phyloP scores from a whole-genome alignment of 1,140 invertebrate genomes.

The Euura saliciscinereae region DNA sequence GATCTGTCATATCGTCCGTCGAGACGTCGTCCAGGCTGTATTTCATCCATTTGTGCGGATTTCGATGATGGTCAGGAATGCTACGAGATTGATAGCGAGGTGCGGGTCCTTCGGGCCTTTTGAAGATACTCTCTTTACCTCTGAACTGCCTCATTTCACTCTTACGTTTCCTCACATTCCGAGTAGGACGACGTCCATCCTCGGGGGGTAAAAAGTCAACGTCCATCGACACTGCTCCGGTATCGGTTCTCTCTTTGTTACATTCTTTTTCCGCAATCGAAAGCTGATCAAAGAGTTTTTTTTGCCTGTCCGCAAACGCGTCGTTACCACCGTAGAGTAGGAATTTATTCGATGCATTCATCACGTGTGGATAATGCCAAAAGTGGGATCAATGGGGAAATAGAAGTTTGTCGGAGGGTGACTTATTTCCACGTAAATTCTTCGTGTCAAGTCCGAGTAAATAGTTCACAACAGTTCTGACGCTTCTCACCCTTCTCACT shows the following conservation, averaged over 20 bases:
- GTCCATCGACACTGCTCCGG: constrained; percentile 22
- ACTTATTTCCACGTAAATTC: too few species aligned
- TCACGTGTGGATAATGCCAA: constrained; percentile 1
- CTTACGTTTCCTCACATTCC: constrained; percentile 22
- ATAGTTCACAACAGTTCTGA: too few species aligned
- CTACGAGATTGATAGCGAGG: constrained; percentile 59
- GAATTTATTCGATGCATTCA: constrained; percentile 31
- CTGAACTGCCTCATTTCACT: constrained; percentile 65
- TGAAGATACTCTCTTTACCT: constrained; percentile 79
- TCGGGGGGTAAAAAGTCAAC: constrained; percentile 23
- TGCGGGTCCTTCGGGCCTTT: constrained; percentile 69
- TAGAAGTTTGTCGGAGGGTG: too few species aligned
- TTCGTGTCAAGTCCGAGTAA: too few species aligned
- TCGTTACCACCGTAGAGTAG: constrained; percentile 32
- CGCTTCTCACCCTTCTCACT: too few species aligned
- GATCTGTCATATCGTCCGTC: constrained; percentile 73
- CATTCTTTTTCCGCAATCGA: constrained; percentile 37
- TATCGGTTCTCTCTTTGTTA: constrained; percentile 39
- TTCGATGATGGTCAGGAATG: constrained; percentile 72
- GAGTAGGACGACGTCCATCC: too few species aligned
- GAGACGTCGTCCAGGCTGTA: constrained; percentile 76
- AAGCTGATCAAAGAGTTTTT: constrained; percentile 53
- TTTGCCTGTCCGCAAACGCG: constrained; percentile 45
- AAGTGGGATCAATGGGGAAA: too few species aligned
- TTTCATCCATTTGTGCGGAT: constrained; percentile 79